Evolutionary conservation across 2,888 invertebrate species (phyloP), one percentile per base, ranked within the genome.

Genomic region (Ormyrus rosae): DNA sequence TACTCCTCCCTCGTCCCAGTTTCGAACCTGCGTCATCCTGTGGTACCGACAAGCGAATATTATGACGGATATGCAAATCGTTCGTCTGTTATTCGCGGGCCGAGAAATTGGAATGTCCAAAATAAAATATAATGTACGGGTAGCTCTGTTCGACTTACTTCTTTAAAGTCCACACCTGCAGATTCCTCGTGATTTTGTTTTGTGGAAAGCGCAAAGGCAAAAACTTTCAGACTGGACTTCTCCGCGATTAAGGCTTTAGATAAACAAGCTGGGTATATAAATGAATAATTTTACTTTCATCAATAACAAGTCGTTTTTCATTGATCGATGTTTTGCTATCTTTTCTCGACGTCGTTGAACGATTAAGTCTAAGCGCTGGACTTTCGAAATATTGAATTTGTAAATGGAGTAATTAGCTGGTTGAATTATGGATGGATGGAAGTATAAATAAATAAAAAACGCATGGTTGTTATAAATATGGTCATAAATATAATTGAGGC

Each of bases 361-460:
- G 56, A 56, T 70, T 34, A 34, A 77, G 11, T n/a, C 6, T 5
- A 13, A 11, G 9, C 56, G 1, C 5, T 8, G 9, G 9, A 56
- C 76, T 77, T 77, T 70, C 77, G 56, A 70, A 77, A 77, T 13
- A 9, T 8, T 65, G 56, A 45, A 71, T 70, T 71, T 51, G 58
- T 64, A 65, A 71, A 65, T 45, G 13, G 13, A 69, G 61, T 63
- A 63, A 55, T 63, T 63, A 63, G 46, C 53, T 10, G 11, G 6
- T 34, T 75, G 51, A 76, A 55, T 69, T 69, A 67, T 53, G 60
- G n/a, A 56, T 53, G n/a, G 6, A 58, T 65, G 50, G 2, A 45
- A 6, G 0, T 63, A 5, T 50, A 5, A 45, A 5, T n/a, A 61
- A 61, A 63, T 34, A 34, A 34, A 34, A 34, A 34, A 34, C 3